phyloP scores from a whole-genome alignment of 2,113 vertebrate species.

The Cacatua alba region DNA sequence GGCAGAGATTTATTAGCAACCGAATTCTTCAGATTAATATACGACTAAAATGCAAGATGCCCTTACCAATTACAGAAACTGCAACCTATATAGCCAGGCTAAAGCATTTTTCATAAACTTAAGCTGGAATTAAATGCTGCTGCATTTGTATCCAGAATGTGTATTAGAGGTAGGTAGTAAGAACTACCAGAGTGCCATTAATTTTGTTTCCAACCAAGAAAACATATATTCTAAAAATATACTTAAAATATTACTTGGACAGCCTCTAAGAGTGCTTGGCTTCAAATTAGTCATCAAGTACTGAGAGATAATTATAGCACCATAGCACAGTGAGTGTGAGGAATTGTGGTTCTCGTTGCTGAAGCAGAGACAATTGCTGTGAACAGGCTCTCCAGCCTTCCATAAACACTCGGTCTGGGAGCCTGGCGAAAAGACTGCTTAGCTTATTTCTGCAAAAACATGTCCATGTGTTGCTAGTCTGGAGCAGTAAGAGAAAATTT shows the following conservation, averaged over 20 bases:
- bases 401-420: not conserved
- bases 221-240: not conserved
- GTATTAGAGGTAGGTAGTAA: not conserved
- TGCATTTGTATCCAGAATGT: not conserved
- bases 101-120: not conserved
- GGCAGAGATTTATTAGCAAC: not conserved
- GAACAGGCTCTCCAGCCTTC: not conserved
- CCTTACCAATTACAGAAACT: not conserved
- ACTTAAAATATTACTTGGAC: conserved; percentile 24
- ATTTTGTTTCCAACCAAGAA: not conserved
- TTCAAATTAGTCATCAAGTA: conserved; percentile 29
- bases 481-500: not conserved
- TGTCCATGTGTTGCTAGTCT: not conserved
- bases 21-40: not conserved
- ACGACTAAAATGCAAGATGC: not conserved
- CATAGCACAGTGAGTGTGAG: not conserved
- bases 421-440: not conserved
- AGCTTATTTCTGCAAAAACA: not conserved
- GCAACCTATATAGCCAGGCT: not conserved
- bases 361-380: conserved; percentile 29
- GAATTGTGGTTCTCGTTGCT: not conserved
- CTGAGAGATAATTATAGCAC: conserved; percentile 39
- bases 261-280: not conserved
- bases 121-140: not conserved
- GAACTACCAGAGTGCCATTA: not conserved